Evolutionary conservation across 2,113 vertebrate genomes (phyloP).

Genomic region (Cichladusa arquata): DNA sequence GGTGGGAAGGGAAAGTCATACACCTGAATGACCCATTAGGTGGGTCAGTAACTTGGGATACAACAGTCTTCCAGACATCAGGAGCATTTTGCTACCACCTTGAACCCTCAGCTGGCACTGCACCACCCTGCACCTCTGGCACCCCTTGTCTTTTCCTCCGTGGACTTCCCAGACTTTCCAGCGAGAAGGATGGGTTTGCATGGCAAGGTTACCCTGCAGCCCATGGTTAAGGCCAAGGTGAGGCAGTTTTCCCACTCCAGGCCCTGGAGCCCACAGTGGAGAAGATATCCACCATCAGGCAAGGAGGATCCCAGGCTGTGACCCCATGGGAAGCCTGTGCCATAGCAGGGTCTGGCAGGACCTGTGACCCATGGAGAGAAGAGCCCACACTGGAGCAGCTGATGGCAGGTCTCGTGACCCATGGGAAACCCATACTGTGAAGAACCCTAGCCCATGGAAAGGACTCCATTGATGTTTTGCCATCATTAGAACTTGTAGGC

Average conservation of each 20-base stretch:
- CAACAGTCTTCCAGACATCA: not conserved
- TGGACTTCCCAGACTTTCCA: not conserved
- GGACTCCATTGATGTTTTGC: not conserved
- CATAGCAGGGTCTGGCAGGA: not conserved
- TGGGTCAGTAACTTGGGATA: not conserved
- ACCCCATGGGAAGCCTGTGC: accelerated
- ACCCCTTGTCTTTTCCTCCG: not conserved
- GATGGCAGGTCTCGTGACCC: not conserved
- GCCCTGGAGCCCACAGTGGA: not conserved
- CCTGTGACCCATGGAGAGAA: not conserved
- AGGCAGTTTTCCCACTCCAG: not conserved
- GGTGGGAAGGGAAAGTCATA: not conserved
- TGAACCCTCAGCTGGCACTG: not conserved
- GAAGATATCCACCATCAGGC: not conserved
- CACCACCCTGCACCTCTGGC: not conserved
- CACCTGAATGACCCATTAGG: not conserved
- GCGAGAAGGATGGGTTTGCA: accelerated
- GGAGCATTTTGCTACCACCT: not conserved
- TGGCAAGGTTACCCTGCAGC: not conserved
- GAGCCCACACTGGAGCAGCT: not conserved
- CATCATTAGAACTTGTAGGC: not conserved
- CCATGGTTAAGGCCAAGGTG: not conserved
- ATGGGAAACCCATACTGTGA: not conserved
- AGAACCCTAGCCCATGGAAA: not conserved
- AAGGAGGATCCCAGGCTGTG: not conserved